phyloP scores from a whole-genome alignment of 2,113 vertebrate species.

The Apaloderma vittatum region DNA sequence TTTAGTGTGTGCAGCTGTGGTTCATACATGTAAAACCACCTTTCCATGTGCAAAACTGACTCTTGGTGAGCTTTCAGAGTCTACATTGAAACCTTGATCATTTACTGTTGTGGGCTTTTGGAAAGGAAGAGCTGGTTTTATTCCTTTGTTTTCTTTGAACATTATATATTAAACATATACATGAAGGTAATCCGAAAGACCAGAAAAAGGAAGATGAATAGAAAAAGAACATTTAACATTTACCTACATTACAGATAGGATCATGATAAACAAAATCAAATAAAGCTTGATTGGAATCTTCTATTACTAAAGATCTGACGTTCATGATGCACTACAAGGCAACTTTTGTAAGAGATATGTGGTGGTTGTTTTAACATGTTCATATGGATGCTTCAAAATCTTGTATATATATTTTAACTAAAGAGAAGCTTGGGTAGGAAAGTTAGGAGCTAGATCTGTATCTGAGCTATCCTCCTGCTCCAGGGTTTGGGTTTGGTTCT shows the following conservation, averaged over 20 bases:
- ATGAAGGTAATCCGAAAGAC: conserved; percentile 37
- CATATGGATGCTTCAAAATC: conserved; percentile 51
- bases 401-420: conserved; percentile 52
- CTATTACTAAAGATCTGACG: conserved; percentile 54
- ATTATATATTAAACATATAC: conserved; percentile 5
- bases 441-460: conserved; percentile 60
- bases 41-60: conserved; percentile 22
- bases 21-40: conserved; percentile 9
- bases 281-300: conserved; percentile 53
- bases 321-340: conserved; percentile 54
- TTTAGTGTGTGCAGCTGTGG: background rate
- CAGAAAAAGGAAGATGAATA: conserved; percentile 55
- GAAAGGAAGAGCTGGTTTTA: conserved; percentile 43
- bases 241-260: conserved; percentile 45
- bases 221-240: conserved; percentile 44
- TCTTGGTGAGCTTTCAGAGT: conserved; percentile 41
- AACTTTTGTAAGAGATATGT: conserved; percentile 44
- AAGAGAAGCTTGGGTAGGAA: conserved; percentile 44
- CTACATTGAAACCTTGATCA: background rate
- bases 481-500: conserved; percentile 64
- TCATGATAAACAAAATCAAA: conserved; percentile 64
- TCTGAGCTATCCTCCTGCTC: conserved; percentile 37
- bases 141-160: conserved; percentile 70
- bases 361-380: conserved; percentile 68
- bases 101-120: conserved; percentile 37